Conservation (phyloP, 2,888 invertebrate species). For the Spodoptera littoralis region DNA sequence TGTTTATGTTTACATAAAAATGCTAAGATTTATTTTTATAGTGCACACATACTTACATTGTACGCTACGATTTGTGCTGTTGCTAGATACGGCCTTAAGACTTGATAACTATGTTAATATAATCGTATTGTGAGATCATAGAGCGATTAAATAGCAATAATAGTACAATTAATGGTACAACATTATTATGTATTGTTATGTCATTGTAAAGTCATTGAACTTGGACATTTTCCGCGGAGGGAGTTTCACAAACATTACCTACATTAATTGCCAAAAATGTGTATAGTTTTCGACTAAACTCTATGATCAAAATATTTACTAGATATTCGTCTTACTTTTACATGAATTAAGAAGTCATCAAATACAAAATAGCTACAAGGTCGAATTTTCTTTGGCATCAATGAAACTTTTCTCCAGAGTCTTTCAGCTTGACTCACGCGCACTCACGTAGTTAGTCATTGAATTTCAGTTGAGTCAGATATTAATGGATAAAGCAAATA, state of each 20-base stretch:
- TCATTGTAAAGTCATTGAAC: constrained; percentile 32
- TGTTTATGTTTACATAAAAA: no score
- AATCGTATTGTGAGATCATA: constrained; percentile 1
- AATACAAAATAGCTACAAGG: constrained; percentile 7
- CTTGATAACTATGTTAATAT: constrained; percentile 21
- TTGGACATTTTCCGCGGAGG: constrained; percentile 12
- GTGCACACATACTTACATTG: not conserved
- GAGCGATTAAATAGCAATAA: constrained; percentile 18
- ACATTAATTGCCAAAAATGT: no score
- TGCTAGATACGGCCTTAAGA: not conserved
- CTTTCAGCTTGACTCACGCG: constrained; percentile 74
- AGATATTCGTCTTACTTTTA: no score
- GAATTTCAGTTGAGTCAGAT: constrained; percentile 77
- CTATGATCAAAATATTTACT: no score
- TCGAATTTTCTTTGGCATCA: constrained; percentile 61
- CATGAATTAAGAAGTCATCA: no score
- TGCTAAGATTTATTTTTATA: not conserved
- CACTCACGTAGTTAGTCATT: constrained; percentile 75
- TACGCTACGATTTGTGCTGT: not conserved
- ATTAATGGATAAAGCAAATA: constrained; percentile 29
- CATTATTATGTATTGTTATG: constrained; percentile 9
- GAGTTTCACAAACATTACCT: no score
- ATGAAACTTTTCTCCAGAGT: constrained; percentile 65
- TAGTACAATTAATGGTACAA: not conserved
- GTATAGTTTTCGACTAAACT: no score